phyloP scores from a whole-genome alignment of 2,888 invertebrate species.

The Drosophila subsilvestris region DNA sequence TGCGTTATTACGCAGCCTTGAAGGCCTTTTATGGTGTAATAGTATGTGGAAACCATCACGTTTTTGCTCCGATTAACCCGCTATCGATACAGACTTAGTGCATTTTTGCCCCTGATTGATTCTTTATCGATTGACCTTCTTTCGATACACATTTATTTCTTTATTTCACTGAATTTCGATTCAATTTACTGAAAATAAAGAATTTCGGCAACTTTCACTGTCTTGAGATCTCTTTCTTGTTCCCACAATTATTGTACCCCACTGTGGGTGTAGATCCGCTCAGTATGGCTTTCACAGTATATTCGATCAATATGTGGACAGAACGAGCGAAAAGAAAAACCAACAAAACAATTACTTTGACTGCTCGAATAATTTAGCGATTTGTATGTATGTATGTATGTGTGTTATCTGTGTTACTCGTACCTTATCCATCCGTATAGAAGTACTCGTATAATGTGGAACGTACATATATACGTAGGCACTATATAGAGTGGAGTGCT shows the following conservation, averaged over 20 bases:
- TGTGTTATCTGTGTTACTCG: conserved; percentile 4
- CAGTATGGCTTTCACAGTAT: not conserved
- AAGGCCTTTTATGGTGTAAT: conserved; percentile 13
- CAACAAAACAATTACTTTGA: not conserved
- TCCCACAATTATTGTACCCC: not conserved
- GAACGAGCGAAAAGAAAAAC: not conserved
- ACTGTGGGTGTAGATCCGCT: not conserved
- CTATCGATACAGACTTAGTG: not conserved
- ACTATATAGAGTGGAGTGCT: conserved; percentile 1
- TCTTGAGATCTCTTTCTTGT: not conserved
- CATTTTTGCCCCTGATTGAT: not conserved
- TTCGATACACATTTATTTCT: not conserved
- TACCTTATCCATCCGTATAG: conserved; percentile 31
- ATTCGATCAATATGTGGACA: not conserved
- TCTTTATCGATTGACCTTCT: not conserved
- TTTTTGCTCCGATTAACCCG: not conserved
- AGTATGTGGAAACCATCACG: not conserved
- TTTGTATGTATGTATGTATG: not conserved
- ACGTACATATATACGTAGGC: not conserved
- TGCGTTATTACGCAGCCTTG: conserved; percentile 16
- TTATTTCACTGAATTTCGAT: not conserved
- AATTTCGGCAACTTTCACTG: not conserved
- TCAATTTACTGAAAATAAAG: not conserved
- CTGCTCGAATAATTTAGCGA: conserved; percentile 4
- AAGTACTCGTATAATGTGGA: conserved; percentile 1